These are phyloP conservation scores for Opisthocomus hoazin DNA, from an alignment of 2,113 vertebrate species.

Conservation along the genomic window DNA sequence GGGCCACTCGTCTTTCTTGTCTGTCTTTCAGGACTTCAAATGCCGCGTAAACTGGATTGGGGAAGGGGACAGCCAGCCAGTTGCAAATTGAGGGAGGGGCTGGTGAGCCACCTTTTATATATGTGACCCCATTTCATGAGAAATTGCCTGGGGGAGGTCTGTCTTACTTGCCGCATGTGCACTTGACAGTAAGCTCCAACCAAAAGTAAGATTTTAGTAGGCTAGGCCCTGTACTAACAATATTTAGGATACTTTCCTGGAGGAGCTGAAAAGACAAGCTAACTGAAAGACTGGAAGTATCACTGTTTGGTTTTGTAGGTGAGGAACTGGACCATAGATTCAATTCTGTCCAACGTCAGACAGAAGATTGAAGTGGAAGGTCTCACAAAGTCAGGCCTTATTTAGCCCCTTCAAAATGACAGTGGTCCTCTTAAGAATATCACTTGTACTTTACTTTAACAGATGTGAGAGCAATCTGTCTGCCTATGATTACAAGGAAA, in stretches of 20 bases:
- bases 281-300: neutral
- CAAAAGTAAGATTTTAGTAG: neutral
- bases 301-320: neutral
- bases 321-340: neutral
- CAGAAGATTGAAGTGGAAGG: neutral
- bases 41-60: neutral
- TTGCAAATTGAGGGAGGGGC: neutral
- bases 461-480: neutral
- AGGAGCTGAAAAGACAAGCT: neutral
- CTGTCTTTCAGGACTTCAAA: neutral
- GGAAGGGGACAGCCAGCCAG: neutral
- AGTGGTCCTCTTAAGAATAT: neutral
- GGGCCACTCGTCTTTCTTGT: neutral
- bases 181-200: neutral
- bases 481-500: neutral
- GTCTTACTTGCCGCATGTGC: neutral
- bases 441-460: neutral
- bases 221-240: neutral
- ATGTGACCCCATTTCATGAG: neutral
- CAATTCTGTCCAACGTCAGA: neutral
- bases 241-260: neutral
- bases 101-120: neutral
- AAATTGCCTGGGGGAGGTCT: neutral
- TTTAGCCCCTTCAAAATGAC: neutral
- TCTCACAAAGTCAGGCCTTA: neutral